Evolutionary conservation across 2,888 invertebrate genomes (phyloP).

Genomic region (Melipona beecheii): DNA sequence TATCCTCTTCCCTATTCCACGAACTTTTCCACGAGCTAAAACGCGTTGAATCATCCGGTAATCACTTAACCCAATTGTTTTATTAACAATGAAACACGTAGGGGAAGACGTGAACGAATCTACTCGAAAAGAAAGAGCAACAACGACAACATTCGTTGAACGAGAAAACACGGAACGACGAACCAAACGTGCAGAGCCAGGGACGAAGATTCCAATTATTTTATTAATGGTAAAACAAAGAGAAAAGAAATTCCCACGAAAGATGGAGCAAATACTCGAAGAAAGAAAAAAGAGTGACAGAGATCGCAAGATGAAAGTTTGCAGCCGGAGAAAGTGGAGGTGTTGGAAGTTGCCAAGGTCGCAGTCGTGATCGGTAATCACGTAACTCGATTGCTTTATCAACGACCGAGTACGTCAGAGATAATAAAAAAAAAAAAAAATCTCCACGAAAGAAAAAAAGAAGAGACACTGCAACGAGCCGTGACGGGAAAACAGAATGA

Average conservation of each 20-base stretch:
- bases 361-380: neutral
- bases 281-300: too few species aligned
- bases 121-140: neutral
- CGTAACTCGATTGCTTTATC: neutral
- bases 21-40: neutral
- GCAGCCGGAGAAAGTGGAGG: neutral
- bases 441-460: neutral
- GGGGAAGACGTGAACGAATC: neutral
- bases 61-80: neutral
- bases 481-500: too few species aligned
- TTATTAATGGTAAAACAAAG: too few species aligned
- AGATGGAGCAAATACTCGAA: too few species aligned
- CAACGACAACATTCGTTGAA: neutral
- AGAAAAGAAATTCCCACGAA: too few species aligned
- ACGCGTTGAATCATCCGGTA: neutral
- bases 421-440: neutral
- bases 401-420: neutral
- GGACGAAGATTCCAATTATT: too few species aligned
- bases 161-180: neutral
- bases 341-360: neutral
- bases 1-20: neutral
- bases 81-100: neutral
- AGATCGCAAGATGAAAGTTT: too few species aligned
- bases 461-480: too few species aligned
- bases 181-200: neutral